These are phyloP conservation scores for Drosophila paulistorum DNA, from an alignment of 1,140 invertebrate species.

Conservation along the genomic window DNA sequence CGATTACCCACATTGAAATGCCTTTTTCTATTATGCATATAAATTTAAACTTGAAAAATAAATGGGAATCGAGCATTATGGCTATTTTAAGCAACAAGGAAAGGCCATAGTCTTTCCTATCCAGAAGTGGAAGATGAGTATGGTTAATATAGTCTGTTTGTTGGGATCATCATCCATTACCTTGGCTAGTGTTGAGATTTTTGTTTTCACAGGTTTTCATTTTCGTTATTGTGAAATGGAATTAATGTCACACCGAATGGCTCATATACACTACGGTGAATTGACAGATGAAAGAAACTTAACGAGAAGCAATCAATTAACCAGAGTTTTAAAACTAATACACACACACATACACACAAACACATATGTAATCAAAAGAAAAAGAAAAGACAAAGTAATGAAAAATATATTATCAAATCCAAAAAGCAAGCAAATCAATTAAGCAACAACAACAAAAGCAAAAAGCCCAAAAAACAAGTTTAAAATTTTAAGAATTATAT, in stretches of 20 bases:
- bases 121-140: too few relatives aligned
- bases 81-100: too few relatives aligned
- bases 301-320: conserved; percentile 74
- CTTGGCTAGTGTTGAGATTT: not conserved
- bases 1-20: too few relatives aligned
- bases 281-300: conserved; percentile 19
- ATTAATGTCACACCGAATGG: not conserved
- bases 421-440: conserved; percentile 63
- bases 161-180: too few relatives aligned
- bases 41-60: too few relatives aligned
- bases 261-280: too few relatives aligned
- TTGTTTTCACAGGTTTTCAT: not conserved
- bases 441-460: conserved; percentile 25
- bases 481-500: conserved; percentile 28
- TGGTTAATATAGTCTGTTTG: too few relatives aligned
- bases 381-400: conserved; percentile 23
- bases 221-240: not conserved
- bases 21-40: too few relatives aligned
- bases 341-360: conserved; percentile 44
- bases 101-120: too few relatives aligned
- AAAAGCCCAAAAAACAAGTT: conserved; percentile 26
- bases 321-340: conserved; percentile 43
- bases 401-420: conserved; percentile 46
- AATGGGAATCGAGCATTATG: too few relatives aligned
- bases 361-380: conserved; percentile 63